Evolutionary conservation across 2,888 invertebrate species (phyloP).

Genomic region (Clusia tigrina): DNA sequence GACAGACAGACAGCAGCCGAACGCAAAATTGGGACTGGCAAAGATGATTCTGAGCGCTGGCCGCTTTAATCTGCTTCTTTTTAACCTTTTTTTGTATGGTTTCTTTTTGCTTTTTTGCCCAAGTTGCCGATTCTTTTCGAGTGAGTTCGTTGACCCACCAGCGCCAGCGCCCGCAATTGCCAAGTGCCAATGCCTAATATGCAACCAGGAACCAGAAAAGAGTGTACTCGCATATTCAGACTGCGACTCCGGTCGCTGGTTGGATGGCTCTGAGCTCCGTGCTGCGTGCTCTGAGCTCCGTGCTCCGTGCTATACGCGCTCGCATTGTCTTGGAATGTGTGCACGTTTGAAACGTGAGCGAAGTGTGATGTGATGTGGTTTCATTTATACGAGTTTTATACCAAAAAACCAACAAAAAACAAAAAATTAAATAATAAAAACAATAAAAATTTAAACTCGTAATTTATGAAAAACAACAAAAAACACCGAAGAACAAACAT

Average conservation of each 20-base stretch:
- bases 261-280: background rate
- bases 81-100: background rate
- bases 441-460: too few species aligned
- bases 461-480: too few species aligned
- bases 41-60: too few species aligned
- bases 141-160: conserved; percentile 50
- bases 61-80: too few species aligned
- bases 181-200: conserved; percentile 53
- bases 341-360: conserved; percentile 17
- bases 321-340: background rate
- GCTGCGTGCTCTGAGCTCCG: background rate
- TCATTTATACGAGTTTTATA: background rate
- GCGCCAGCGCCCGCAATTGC: background rate
- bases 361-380: conserved; percentile 17
- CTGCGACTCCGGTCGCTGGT: background rate
- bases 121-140: conserved; percentile 16
- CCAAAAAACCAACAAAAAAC: conserved; percentile 13
- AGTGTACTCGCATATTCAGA: background rate
- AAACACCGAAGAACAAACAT: too few species aligned
- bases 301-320: background rate
- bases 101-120: conserved; percentile 1
- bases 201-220: conserved; percentile 52
- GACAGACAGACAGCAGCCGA: too few species aligned
- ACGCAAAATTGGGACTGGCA: too few species aligned
- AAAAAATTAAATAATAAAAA: conserved; percentile 1